Base-by-base conservation (phyloP, 2,113 vertebrate genomes). In the Onychorhynchus coronatus region DNA sequence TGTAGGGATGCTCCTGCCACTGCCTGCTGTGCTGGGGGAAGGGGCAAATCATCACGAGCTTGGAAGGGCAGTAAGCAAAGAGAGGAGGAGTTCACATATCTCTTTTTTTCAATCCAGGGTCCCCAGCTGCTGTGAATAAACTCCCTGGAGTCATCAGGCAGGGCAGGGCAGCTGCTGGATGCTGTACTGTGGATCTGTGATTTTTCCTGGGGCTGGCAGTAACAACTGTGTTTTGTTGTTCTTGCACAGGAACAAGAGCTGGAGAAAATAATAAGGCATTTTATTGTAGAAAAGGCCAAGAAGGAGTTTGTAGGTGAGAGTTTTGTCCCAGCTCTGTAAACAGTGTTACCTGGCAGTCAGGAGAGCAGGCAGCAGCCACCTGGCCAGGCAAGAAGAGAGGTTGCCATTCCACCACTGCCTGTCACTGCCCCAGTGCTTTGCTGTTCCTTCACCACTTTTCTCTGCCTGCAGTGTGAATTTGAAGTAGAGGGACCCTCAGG, bases 271-370 rank as follows among this genome's bases (percentile, higher is more conserved):
- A 85, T 22, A 1, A 62, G 61, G 28, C 49, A 21, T 59, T 96
- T 96, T 78, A 73, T 83, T 27, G 17, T 46, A 75, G 92, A 94
- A 67, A 82, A 89, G 79, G 52, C 91, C 66, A 95, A 88, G 88
- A 91, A 96, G 56, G 80, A 89, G 42, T 92, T 85, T 92, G 85
- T 76, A 89, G 82, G 89, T 87, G 74, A 91, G 81, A 30, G 30
- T 23, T 78, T 73, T 70, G 52, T 68, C 66, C 59, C 2, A 0
- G 16, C n/a, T 55, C 61, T 44, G 35, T 50, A 15, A 75, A 66
- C 44, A 50, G 27, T 6, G 53, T n/a, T 62, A 62, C 28, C 50
- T 44, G 88, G 68, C 66, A 74, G n/a, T 11, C 67, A 65, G 61
- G 15, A 30, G 70, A 72, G 62, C 8, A 1, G 56, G 30, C 47